Conservation (phyloP, 2,113 vertebrate genomes). For the Morone saxatilis region DNA sequence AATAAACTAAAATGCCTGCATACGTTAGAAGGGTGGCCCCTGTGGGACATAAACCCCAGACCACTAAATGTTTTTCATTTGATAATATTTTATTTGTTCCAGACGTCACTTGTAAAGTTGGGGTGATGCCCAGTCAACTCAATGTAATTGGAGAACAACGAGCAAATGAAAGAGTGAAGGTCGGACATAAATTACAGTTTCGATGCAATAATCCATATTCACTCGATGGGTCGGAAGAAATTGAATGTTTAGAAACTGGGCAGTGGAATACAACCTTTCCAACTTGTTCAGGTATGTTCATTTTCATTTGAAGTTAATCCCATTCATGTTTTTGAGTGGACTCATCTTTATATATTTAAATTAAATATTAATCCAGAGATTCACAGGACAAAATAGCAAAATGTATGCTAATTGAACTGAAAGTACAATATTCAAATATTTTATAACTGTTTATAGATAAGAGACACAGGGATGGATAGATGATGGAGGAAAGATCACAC, state of each 20-base stretch:
- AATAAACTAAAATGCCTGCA: background rate
- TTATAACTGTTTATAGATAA: too few relatives aligned
- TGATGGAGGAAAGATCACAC: too few relatives aligned
- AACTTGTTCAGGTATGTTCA: slow-evolving; percentile 83
- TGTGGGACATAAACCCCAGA: background rate
- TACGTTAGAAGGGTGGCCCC: background rate
- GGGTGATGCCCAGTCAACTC: slow-evolving; percentile 60
- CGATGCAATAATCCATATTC: slow-evolving; percentile 71
- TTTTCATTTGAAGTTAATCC: background rate
- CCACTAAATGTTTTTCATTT: background rate
- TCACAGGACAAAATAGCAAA: too few relatives aligned
- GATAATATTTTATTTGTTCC: background rate
- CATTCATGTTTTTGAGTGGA: background rate
- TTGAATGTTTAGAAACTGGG: slow-evolving; percentile 82
- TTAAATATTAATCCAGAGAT: background rate
- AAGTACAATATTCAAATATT: too few relatives aligned
- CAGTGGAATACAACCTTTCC: slow-evolving; percentile 83
- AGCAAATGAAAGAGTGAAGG: slow-evolving; percentile 64
- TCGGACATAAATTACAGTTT: slow-evolving; percentile 85
- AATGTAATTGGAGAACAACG: slow-evolving; percentile 53
- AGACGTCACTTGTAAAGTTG: slow-evolving; percentile 71
- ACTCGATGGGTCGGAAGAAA: slow-evolving; percentile 75
- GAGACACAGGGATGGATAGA: too few relatives aligned
- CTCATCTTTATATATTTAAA: too few relatives aligned
- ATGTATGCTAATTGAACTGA: too few relatives aligned